Percentiles rank a stretch among this genome's conserved stretches.
These are phyloP conservation scores for Chelidonichthys spinosus DNA, from an alignment of 2,797 vertebrate species.

Conservation along the genomic window DNA sequence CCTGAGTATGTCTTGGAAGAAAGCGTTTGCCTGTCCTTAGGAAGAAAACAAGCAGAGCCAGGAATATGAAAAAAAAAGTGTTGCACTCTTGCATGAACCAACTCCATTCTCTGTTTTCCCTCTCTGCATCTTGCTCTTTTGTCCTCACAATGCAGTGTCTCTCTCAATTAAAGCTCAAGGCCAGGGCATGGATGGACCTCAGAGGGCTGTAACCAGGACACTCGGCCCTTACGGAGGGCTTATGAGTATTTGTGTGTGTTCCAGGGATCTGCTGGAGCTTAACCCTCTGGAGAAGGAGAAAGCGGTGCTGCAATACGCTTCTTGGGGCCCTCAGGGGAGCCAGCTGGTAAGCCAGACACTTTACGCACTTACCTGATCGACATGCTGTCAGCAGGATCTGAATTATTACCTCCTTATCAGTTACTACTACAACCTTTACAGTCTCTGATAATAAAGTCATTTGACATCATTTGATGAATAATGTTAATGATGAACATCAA, in stretches of 20 bases:
- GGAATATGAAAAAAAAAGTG: conserved; percentile 36
- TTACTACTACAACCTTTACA: conserved; percentile 4
- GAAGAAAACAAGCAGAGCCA: conserved; percentile 33
- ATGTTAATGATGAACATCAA: conserved; percentile 26
- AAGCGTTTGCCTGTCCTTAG: conserved; percentile 66
- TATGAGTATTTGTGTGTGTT: conserved; percentile 72
- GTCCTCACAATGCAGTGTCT: conserved; percentile 48
- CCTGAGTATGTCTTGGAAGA: conserved; percentile 66
- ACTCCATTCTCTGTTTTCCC: conserved; percentile 60
- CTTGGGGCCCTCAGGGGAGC: conserved; percentile 87
- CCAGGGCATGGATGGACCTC: conserved; percentile 61
- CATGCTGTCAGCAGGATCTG: neutral
- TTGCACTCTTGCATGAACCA: conserved; percentile 80
- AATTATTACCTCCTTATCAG: conserved; percentile 4
- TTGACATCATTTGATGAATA: conserved; percentile 13
- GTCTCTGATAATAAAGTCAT: conserved; percentile 10
- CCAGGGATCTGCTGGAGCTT: conserved; percentile 83
- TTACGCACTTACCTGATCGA: conserved; percentile 24
- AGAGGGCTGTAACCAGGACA: conserved; percentile 48
- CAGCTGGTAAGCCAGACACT: conserved; percentile 82
- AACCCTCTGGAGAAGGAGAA: conserved; percentile 72
- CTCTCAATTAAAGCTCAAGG: conserved; percentile 42
- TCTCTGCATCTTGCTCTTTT: conserved; percentile 79
- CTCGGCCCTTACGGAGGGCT: conserved; percentile 38
- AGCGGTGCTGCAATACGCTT: conserved; percentile 81